A percentile compares a stretch with the other conserved stretches of the same genome.
phyloP scores from a whole-genome alignment of 2,797 vertebrate species.

The Pelochelys cantorii region DNA sequence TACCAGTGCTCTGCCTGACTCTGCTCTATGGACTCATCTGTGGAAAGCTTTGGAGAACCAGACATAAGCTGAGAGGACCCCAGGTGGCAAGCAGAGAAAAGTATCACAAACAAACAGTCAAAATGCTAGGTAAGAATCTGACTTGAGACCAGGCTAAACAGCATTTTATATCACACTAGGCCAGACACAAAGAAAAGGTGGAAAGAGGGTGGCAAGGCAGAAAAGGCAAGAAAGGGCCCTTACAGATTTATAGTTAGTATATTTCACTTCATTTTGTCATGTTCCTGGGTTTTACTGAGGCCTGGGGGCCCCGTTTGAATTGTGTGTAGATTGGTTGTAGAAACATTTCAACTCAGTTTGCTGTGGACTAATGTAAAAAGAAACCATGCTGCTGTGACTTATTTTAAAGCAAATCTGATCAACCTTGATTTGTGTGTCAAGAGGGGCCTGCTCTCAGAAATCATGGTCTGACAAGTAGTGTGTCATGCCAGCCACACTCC shows the following conservation, averaged over 20 bases:
- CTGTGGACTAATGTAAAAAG: not conserved
- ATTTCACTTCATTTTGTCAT: not conserved
- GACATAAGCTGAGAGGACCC: constrained; percentile 20
- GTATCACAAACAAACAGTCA: constrained; percentile 80
- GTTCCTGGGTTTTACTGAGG: not conserved
- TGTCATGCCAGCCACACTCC: not conserved
- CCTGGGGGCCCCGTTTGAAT: not conserved
- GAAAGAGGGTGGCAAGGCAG: not conserved
- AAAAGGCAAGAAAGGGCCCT: not conserved
- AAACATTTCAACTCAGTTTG: not conserved
- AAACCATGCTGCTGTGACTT: not conserved
- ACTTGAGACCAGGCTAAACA: not conserved
- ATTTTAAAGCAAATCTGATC: not conserved
- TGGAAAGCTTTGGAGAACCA: constrained; percentile 81
- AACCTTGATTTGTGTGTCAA: not conserved
- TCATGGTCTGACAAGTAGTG: not conserved
- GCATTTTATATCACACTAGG: not conserved
- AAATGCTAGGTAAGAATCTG: constrained; percentile 82
- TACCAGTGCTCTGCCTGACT: constrained; percentile 81
- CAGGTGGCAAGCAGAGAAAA: constrained; percentile 69
- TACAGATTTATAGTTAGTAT: not conserved
- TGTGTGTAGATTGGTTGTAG: not conserved
- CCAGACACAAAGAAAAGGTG: not conserved
- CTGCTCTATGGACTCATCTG: constrained; percentile 86
- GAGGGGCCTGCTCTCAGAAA: not conserved